These are phyloP conservation scores for Eptatretus burgeri DNA, from an alignment of 2,113 vertebrate species.

Conservation along the genomic window DNA sequence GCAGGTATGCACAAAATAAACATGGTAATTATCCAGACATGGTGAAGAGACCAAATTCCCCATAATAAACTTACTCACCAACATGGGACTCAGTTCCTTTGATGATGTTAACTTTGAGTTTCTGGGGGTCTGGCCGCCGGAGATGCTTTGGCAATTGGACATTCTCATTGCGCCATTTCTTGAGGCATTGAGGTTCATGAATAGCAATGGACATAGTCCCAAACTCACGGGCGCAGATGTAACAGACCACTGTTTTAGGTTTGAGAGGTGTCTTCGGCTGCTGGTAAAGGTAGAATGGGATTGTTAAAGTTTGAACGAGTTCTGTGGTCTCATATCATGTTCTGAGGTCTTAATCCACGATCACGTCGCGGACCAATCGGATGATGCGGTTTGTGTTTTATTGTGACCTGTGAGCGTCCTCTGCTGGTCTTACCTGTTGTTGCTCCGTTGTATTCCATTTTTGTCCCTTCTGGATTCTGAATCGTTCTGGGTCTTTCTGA, in stretches of 20 bases:
- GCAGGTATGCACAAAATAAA: too few relatives aligned
- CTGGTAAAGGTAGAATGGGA: not conserved
- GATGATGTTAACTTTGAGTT: conserved; percentile 16
- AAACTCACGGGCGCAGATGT: conserved; percentile 18
- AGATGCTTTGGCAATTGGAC: conserved; percentile 13
- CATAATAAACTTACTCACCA: not conserved
- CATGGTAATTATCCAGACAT: not conserved
- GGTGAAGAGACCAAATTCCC: not conserved
- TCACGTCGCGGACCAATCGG: too few relatives aligned
- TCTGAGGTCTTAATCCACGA: too few relatives aligned
- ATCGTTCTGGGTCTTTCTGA: too few relatives aligned
- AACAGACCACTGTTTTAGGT: conserved; percentile 14
- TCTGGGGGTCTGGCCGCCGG: conserved; percentile 17
- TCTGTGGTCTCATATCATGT: too few relatives aligned
- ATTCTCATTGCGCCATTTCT: conserved; percentile 19
- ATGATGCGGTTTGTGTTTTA: too few relatives aligned
- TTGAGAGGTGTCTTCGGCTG: conserved; percentile 7
- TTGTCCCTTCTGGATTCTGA: too few relatives aligned
- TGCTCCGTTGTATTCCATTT: too few relatives aligned
- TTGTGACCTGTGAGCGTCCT: too few relatives aligned
- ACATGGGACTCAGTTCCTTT: conserved; percentile 12
- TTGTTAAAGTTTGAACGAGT: too few relatives aligned
- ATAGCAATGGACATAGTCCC: conserved; percentile 17
- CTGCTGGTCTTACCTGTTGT: too few relatives aligned
- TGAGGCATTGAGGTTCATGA: conserved; percentile 17